Base-by-base conservation (phyloP, 2,797 vertebrate species). In the Eidolon dupreanum region DNA sequence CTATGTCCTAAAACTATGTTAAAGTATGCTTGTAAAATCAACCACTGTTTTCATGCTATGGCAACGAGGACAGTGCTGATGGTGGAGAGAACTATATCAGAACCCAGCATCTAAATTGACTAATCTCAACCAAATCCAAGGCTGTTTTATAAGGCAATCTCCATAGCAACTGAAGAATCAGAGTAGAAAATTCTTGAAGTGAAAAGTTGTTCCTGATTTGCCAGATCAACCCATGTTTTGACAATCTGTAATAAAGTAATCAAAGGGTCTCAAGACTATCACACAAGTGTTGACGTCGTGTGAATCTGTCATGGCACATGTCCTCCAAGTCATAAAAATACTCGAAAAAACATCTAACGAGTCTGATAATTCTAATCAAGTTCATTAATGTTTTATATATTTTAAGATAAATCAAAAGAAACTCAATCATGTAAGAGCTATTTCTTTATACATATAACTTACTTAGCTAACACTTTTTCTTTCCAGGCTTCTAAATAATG, bases 171-270 rank as follows among this genome's bases (percentile, higher is more conserved):
- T 75, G 41, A 33, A 88, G 84, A 93, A 81, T 74, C 90, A 79
- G 83, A 94, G 81, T 74, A 85, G 61, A 96, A 92, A 96, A 96
- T 87, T 94, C 83, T 88, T 79, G 49, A 95, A 94, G 57, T 74
- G 71, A 78, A 92, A 96, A 97, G 83, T 96, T 96, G 92, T 53
- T 92, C 85, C 73, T 86, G 92, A 75, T 92, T 92, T 97, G 84
- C 95, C 96, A 96, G 94, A 95, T 96, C 90, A 93, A 77, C 36
- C 81, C 82, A 93, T 83, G 88, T 95, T 95, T 86, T 94, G 88
- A 97, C 96, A 95, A 66, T 93, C 78, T 95, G 88, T 82, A 97
- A 91, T 66, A 96, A 97, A 85, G 92, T 93, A 85, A 93, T 88
- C 96, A 53, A 88, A 94, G 73, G 75, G 93, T 84, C 93, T 94